Conservation (phyloP, 2,113 vertebrate genomes). For the Tragulus kanchil region DNA sequence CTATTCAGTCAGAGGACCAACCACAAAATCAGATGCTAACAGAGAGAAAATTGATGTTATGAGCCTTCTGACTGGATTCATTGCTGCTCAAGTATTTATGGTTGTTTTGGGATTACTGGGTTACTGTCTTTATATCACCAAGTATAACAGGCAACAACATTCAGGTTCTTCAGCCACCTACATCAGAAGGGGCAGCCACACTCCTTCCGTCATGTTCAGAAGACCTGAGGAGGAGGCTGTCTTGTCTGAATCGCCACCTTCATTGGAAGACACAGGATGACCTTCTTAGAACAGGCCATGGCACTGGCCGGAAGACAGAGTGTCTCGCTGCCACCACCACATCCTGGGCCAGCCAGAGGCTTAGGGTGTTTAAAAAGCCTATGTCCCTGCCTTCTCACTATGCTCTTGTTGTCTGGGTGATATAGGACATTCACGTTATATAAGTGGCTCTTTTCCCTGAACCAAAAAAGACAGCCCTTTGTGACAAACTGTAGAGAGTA, state of each 20-base stretch:
- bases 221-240: constrained; percentile 90
- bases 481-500: not conserved
- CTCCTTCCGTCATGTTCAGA: constrained; percentile 89
- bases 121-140: constrained; percentile 91
- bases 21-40: constrained; percentile 84
- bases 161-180: constrained; percentile 80
- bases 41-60: constrained; percentile 77
- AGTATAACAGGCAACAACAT: constrained; percentile 69
- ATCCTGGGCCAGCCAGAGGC: constrained; percentile 89
- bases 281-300: constrained; percentile 92
- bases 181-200: constrained; percentile 82
- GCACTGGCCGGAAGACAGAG: constrained; percentile 83
- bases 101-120: constrained; percentile 89
- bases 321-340: constrained; percentile 94
- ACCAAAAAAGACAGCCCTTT: not conserved
- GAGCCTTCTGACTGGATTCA: constrained; percentile 90
- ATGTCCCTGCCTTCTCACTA: constrained; percentile 86
- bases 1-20: constrained; percentile 87
- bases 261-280: constrained; percentile 85
- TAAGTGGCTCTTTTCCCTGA: constrained; percentile 18
- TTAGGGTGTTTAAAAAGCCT: constrained; percentile 85
- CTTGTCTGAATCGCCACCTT: constrained; percentile 84
- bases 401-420: not conserved
- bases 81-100: constrained; percentile 90
- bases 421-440: not conserved